A percentile compares a stretch with the other conserved stretches of the same genome.
phyloP scores from a whole-genome alignment of 2,888 invertebrate genomes.

The Poecilobothrus nobilitatus region DNA sequence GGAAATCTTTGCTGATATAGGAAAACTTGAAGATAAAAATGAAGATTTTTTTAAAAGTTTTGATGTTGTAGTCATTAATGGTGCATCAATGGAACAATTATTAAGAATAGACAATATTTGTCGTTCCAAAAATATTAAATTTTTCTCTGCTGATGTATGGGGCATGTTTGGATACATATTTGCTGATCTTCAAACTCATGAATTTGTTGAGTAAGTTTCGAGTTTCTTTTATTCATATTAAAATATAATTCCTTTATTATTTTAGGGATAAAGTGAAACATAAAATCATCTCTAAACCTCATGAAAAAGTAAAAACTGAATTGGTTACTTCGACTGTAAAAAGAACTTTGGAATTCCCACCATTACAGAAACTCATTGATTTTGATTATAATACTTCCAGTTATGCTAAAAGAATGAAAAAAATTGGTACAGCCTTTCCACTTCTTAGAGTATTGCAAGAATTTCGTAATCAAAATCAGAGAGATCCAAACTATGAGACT shows the following conservation, averaged over 20 bases:
- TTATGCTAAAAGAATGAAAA: conserved; percentile 54
- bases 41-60: conserved; percentile 65
- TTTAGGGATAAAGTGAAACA: conserved; percentile 49
- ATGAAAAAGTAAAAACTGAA: conserved; percentile 49
- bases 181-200: conserved; percentile 77
- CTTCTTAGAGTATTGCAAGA: conserved; percentile 59
- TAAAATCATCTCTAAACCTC: conserved; percentile 45
- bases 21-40: conserved; percentile 55
- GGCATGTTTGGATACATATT: conserved; percentile 90
- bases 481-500: conserved; percentile 61
- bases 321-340: conserved; percentile 56
- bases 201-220: conserved; percentile 63
- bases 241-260: conserved; percentile 17
- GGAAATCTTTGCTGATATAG: conserved; percentile 60
- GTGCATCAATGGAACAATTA: conserved; percentile 61
- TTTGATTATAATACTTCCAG: conserved; percentile 55
- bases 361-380: conserved; percentile 58
- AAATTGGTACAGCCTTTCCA: conserved; percentile 64
- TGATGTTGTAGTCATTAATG: conserved; percentile 76
- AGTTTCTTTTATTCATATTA: too few relatives aligned
- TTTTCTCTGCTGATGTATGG: conserved; percentile 86
- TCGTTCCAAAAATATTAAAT: conserved; percentile 64
- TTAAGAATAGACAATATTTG: conserved; percentile 69
- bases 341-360: conserved; percentile 56
- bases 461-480: conserved; percentile 62